Evolutionary conservation across 2,113 vertebrate species (phyloP), one percentile per base, ranked within the genome.

Genomic region (Neoarius graeffei): DNA sequence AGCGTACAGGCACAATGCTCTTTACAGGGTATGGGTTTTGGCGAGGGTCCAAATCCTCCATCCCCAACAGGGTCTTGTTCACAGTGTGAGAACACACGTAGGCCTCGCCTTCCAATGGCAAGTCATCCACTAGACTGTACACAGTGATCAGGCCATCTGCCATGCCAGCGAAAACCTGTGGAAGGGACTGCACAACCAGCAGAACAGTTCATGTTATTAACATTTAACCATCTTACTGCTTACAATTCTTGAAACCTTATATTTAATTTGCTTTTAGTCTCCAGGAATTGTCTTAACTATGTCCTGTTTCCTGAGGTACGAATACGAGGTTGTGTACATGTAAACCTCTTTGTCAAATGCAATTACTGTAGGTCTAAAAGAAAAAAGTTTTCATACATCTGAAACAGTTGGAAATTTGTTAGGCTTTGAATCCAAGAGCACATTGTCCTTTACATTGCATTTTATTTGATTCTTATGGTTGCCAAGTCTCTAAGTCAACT

Each of bases 41-140:
- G 25, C 98, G 93, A 0, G 95, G 93, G 62, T 99, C 98, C 0
- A 95, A 94, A 0, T 99, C 98, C 0, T 95, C 57, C 87, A 99
- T 96, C 89, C 92, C 91, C 83, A 98, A 98, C 50, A 93, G 91
- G 4, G 95, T 93, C 90, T 96, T 96, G 91, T 99, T 99, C 1
- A 97, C 94, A 0, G 97, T 97, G 94, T 98, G 98, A 0, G 97
- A 97, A 91, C 98, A 99, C 87, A 99, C 92, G 93, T 98, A 99
- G 88, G 95, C 94, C 81, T 96, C 97, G 83, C 91, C 95, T 0
- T 97, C 96, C 8, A 93, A 80, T 0, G 97, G 98, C 74, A 96
- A 80, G 1, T 97, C 97, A 0, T 95, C 95, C 5, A 92, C 92
- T 81, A 97, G 90, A 0, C 93, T 93, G 85, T 97, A 99, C 64